Evolutionary conservation across 1,140 invertebrate genomes (phyloP).

Genomic region (Rhyacophila brunnea): DNA sequence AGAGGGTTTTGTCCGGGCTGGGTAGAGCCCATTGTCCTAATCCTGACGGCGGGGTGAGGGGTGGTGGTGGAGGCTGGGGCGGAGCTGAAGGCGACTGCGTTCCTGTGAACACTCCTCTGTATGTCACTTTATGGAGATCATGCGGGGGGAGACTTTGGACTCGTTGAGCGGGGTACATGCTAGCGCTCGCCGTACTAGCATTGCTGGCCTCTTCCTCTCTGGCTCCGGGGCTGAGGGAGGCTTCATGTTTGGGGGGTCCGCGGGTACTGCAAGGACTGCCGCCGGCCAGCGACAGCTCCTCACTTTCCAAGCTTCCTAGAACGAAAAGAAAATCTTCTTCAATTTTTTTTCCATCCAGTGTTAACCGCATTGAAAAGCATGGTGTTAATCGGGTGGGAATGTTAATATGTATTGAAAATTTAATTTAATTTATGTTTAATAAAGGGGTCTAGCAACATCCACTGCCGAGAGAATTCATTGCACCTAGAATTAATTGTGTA

Average conservation of each 20-base stretch:
- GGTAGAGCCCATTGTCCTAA: conserved; percentile 57
- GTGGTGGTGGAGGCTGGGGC: conserved; percentile 45
- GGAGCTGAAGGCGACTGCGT: conserved; percentile 58
- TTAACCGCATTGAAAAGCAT: too few species aligned
- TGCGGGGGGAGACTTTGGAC: conserved; percentile 51
- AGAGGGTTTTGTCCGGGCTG: conserved; percentile 61
- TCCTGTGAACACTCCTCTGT: conserved; percentile 69
- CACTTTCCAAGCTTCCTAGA: conserved; percentile 74
- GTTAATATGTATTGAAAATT: too few species aligned
- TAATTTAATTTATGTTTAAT: too few species aligned
- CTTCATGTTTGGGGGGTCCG: conserved; percentile 58
- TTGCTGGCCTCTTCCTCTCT: conserved; percentile 74
- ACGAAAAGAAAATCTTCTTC: conserved; percentile 36
- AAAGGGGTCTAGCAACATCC: too few species aligned
- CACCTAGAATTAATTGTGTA: too few species aligned
- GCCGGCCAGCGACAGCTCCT: conserved; percentile 67
- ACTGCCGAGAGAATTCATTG: too few species aligned
- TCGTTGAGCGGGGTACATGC: conserved; percentile 60
- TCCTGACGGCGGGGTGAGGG: conserved; percentile 50
- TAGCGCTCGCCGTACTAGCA: conserved; percentile 61
- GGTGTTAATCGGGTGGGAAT: too few species aligned
- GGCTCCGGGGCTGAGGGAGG: conserved; percentile 58
- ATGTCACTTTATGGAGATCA: conserved; percentile 62
- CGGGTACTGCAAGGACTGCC: conserved; percentile 46
- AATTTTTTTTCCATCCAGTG: neutral